Conservation (phyloP, 1,140 invertebrate species). For the Psilanteris sp. region DNA sequence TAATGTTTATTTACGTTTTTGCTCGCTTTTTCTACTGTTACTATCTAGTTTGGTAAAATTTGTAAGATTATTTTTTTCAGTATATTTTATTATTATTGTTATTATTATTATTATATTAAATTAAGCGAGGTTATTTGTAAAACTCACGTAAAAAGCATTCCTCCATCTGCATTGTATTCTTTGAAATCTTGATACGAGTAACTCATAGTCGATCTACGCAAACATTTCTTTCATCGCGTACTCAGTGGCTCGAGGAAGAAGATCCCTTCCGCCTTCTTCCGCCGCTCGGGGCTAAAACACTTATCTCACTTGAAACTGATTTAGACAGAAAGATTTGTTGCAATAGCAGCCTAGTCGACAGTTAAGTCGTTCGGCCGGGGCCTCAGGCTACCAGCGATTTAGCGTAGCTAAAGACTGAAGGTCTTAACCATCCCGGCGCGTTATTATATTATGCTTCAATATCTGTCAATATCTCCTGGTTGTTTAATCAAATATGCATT, state of each 20-base stretch:
- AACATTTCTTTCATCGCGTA: slow-evolving; percentile 14
- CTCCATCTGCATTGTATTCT: no score
- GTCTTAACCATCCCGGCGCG: slow-evolving; percentile 61
- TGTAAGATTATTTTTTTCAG: no score
- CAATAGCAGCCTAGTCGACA: slow-evolving; percentile 64
- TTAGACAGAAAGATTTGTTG: slow-evolving; percentile 79
- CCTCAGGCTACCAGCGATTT: slow-evolving; percentile 54
- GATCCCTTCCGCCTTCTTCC: slow-evolving; percentile 40
- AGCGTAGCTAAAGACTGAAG: slow-evolving; percentile 57
- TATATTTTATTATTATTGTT: no score
- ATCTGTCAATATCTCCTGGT: slow-evolving; percentile 35
- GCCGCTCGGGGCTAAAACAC: slow-evolving; percentile 63
- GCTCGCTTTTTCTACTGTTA: no score
- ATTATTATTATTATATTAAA: no score
- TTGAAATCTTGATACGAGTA: no score
- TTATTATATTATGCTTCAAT: slow-evolving; percentile 26
- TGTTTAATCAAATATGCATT: no score
- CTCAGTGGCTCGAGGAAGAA: slow-evolving; percentile 29
- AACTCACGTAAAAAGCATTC: no score
- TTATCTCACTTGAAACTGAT: slow-evolving; percentile 77
- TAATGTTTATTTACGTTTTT: no score
- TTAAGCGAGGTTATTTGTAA: no score
- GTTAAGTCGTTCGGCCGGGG: slow-evolving; percentile 46
- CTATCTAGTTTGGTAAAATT: no score
- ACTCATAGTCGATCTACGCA: neutral